Evolutionary conservation across 2,797 vertebrate species (phyloP).

Genomic region (Anniella stebbinsi): DNA sequence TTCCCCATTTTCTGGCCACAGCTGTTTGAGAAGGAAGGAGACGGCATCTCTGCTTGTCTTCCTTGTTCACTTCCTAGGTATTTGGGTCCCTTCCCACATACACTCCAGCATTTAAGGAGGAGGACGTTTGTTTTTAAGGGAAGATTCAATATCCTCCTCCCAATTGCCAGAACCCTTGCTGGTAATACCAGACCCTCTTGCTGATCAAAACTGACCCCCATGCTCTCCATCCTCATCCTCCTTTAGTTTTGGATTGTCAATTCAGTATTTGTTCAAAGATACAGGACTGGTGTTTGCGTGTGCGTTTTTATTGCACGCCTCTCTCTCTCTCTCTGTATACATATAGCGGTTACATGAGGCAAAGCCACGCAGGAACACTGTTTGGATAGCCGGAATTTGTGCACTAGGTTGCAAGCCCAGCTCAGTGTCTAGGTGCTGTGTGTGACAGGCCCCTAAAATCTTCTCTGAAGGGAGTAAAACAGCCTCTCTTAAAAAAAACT

Average conservation of each 20-base stretch:
- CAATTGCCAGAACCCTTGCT: too few relatives aligned
- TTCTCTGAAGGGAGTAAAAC: neutral
- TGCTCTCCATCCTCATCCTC: neutral
- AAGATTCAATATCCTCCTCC: neutral
- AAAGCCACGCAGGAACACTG: neutral
- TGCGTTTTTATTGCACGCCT: neutral
- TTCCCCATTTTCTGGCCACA: slow-evolving; percentile 1
- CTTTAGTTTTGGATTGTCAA: neutral
- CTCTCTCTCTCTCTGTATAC: too few relatives aligned
- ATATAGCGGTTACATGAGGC: too few relatives aligned
- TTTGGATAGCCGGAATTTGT: neutral
- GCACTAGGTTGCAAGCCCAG: neutral
- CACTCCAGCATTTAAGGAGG: neutral
- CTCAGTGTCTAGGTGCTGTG: too few relatives aligned
- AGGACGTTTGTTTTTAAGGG: neutral
- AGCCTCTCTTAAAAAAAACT: neutral
- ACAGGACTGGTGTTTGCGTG: neutral
- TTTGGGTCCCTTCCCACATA: neutral
- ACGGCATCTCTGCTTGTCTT: neutral
- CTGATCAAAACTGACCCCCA: neutral
- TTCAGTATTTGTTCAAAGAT: neutral
- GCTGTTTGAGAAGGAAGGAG: neutral
- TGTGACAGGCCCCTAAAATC: neutral
- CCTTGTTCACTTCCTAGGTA: slow-evolving; percentile 6
- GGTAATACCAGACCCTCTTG: neutral